phyloP scores from a whole-genome alignment of 2,888 invertebrate genomes.

The Lasioglossum vierecki region DNA sequence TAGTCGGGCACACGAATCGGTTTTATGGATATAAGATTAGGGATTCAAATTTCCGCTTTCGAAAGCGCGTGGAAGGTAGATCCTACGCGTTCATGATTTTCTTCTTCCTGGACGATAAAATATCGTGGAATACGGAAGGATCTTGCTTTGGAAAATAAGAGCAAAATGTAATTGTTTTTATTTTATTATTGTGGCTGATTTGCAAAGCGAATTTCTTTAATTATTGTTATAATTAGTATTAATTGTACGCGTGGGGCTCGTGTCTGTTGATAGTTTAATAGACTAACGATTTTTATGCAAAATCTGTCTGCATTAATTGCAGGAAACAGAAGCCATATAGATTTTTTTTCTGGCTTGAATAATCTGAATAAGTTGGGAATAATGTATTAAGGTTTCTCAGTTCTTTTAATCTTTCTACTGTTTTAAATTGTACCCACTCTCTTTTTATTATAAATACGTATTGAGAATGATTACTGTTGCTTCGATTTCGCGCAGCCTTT shows the following conservation, averaged over 20 bases:
- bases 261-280: not conserved
- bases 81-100: constrained; percentile 7
- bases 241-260: not conserved
- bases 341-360: not conserved
- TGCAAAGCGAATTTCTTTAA: not conserved
- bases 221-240: not conserved
- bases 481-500: constrained; percentile 13
- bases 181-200: not conserved
- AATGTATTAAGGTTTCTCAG: too few relatives aligned
- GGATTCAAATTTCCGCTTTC: constrained; percentile 58
- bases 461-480: not conserved
- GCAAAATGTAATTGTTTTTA: not conserved
- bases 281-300: not conserved
- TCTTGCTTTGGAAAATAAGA: not conserved
- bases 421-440: not conserved
- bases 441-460: not conserved
- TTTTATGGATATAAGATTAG: constrained; percentile 53
- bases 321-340: not conserved
- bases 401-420: not conserved
- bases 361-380: not conserved
- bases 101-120: not conserved
- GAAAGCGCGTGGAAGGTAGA: constrained; percentile 42
- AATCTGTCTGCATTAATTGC: not conserved
- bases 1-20: constrained; percentile 53
- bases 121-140: too few relatives aligned